A percentile compares a stretch with the other conserved stretches of the same genome.
phyloP scores from a whole-genome alignment of 2,797 vertebrate species.

The Perodicticus potto region DNA sequence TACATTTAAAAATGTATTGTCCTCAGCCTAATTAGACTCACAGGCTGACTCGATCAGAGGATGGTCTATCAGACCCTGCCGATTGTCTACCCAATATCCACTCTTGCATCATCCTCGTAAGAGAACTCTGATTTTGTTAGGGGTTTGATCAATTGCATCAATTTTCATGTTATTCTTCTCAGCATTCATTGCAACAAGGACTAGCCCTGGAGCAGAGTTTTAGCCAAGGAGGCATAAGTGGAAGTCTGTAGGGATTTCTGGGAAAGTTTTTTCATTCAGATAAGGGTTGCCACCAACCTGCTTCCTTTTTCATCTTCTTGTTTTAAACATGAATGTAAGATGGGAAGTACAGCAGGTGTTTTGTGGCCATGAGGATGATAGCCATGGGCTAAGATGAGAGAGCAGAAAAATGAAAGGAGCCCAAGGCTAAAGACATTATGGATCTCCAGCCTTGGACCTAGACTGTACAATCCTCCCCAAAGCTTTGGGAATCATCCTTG shows the following conservation, averaged over 20 bases:
- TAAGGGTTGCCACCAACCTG: neutral
- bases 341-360: neutral
- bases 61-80: neutral
- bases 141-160: neutral
- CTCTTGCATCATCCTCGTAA: neutral
- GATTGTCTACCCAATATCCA: neutral
- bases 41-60: neutral
- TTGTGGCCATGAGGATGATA: neutral
- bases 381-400: neutral
- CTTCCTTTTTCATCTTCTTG: conserved; percentile 16
- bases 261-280: neutral
- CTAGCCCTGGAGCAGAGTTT: neutral
- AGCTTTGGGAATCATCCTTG: neutral
- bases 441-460: neutral
- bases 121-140: neutral
- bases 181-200: conserved; percentile 4
- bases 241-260: neutral
- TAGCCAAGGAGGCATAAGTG: neutral
- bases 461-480: neutral
- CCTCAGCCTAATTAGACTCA: neutral
- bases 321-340: neutral
- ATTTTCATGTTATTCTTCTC: neutral
- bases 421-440: neutral
- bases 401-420: neutral
- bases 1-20: neutral